Base-by-base conservation (phyloP, 2,888 invertebrate species). In the Pteria penguin region DNA sequence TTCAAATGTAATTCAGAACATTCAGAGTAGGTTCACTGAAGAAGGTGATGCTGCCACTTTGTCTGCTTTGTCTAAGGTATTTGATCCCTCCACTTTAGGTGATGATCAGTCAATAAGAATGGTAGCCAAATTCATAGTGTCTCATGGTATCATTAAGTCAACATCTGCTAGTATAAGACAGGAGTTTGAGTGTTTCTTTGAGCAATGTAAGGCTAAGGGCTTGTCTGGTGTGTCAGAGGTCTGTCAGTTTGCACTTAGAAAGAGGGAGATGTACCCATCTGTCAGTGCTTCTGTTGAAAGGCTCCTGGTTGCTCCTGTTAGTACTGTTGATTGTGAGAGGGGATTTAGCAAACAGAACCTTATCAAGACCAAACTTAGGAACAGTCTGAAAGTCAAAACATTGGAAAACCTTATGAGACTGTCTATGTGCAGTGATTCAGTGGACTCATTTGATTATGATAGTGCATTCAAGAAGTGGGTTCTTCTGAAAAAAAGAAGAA, bases 271-370 rank as follows among this genome's bases (percentile, higher is more conserved):
- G 22, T 73, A 29, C 29, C 73, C 73, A 11, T 31, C 54, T 60
- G 73, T 73, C 22, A 32, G 55, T 29, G 33, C 26, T 27, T 58
- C 60, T 73, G 79, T 67, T 52, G 69, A 66, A n/a, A 54, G 73
- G 57, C 52, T 73, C 24, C 65, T 72, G 2, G 68, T 74, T 24
- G 8, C 31, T 4, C 71, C 71, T 33, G 75, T 78, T 3, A 57
- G 68, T 18, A 76, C 79, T 4, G 76, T 63, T 18, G 76, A 79
- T 33, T 79, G 73, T 68, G 79, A 79, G 55, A 36, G 62, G 31
- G 76, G 74, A 0, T 74, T 76, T 61, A 55, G 62, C 29, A 29
- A 52, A 36, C 55, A 60, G 55, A 74, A 68, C 57, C 31, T 65
- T 8, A 66, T 61, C 29, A 70, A 70, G 22, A 70, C 70, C 26